A percentile compares a stretch with the other conserved stretches of the same genome.
phyloP scores from a whole-genome alignment of 2,113 vertebrate genomes.

The Lasiurus borealis region DNA sequence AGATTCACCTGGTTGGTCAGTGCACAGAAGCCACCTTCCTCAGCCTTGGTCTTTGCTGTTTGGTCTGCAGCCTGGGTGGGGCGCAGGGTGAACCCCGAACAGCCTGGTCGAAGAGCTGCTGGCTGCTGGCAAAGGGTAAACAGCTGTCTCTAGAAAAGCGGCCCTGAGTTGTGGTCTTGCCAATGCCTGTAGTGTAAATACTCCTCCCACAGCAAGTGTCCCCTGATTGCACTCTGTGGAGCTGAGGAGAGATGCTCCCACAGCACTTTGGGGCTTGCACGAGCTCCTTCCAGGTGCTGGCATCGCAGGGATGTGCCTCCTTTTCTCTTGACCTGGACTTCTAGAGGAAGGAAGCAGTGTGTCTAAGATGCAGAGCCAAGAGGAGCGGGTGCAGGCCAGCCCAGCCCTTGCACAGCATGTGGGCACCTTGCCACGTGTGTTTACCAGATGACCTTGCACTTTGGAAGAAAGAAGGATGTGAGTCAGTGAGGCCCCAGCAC shows the following conservation, averaged over 20 bases:
- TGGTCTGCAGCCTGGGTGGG: neutral
- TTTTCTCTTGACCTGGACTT: neutral
- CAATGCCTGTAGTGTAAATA: neutral
- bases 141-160: neutral
- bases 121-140: neutral
- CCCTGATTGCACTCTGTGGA: fast-evolving
- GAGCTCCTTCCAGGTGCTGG: neutral
- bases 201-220: fast-evolving
- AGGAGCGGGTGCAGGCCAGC: neutral
- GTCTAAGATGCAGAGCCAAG: neutral
- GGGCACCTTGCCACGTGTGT: fast-evolving
- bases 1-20: neutral
- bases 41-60: neutral
- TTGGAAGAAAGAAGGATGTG: neutral
- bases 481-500: neutral
- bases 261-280: fast-evolving
- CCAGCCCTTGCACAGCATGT: neutral
- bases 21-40: neutral
- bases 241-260: neutral
- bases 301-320: neutral
- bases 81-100: no score
- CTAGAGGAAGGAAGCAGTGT: neutral
- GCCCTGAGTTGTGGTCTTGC: neutral
- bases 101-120: fast-evolving
- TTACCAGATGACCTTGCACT: neutral